Evolutionary conservation across 2,888 invertebrate species (phyloP), one percentile per base, ranked within the genome.

Genomic region (Selenia dentaria): DNA sequence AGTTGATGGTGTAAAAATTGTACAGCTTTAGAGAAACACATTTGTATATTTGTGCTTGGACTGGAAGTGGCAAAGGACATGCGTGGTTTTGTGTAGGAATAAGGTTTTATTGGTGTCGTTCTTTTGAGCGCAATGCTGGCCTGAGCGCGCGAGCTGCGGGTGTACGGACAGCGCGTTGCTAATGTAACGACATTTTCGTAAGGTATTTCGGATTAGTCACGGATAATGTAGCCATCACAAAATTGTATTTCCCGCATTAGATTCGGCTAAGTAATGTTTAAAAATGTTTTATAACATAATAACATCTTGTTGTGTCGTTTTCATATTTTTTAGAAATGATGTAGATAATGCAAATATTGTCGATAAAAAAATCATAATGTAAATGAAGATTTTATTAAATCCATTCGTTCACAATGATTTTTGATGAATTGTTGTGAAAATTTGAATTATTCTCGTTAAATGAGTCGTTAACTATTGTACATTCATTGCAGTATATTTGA

Each of bases 21-120:
- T 87, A 87, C 88, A 88, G 86, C 79, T 79, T 71, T 82, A 80
- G 79, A 67, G 64, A 38, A 67, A 70, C 64, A 82, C 83, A 78
- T 83, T 79, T 88, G 87, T 88, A 86, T 88, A 86, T 86, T 87
- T 85, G 85, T 80, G 88, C 83, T 87, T 81, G 77, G 73, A 70
- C 69, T 74, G 70, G 64, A n/a, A 68, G 76, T 70, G 69, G 74
- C 73, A 70, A 72, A 70, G 74, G 67, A 65, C 68, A 69, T 76
- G 74, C 72, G 76, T 73, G 77, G 70, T 72, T n/a, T 77, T 67
- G 76, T 68, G 63, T 82, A 82, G 74, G 54, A 66, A 63, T 79
- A 76, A 81, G 75, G 57, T 69, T 66, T 64, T n/a, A n/a, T n/a
- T 24, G 28, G 54, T 74, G 79, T 70, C 68, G 47, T 37, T 64